A percentile compares a stretch with the other conserved stretches of the same genome.
Evolutionary conservation across 2,888 invertebrate species (phyloP).

Genomic region (Campoletis raptor): DNA sequence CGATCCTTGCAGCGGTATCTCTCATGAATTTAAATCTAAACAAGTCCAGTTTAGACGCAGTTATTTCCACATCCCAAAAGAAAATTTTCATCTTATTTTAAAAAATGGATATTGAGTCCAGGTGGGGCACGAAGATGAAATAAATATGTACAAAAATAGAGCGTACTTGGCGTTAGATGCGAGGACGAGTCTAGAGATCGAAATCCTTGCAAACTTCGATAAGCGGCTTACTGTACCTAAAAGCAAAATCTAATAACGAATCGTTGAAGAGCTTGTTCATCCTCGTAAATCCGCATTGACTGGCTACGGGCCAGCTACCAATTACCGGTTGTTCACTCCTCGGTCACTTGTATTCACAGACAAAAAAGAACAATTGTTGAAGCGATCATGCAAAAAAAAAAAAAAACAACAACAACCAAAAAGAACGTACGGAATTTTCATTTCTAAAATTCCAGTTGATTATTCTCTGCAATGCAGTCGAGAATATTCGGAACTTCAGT

Average conservation of each 20-base stretch:
- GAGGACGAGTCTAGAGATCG: slow-evolving; percentile 55
- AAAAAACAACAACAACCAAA: neutral
- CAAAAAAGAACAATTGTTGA: slow-evolving; percentile 18
- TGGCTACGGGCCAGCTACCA: slow-evolving; percentile 69
- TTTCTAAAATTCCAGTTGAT: neutral
- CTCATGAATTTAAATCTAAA: slow-evolving; percentile 51
- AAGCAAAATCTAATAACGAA: slow-evolving; percentile 72
- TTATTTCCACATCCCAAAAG: slow-evolving; percentile 45
- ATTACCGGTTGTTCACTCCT: slow-evolving; percentile 67
- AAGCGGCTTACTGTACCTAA: slow-evolving; percentile 69
- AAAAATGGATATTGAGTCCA: slow-evolving; percentile 52
- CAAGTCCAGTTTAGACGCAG: slow-evolving; percentile 57
- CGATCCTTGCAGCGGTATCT: slow-evolving; percentile 12
- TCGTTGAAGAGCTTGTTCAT: slow-evolving; percentile 65
- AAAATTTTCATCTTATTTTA: slow-evolving; percentile 33
- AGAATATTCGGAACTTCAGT: neutral
- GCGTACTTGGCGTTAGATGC: slow-evolving; percentile 13
- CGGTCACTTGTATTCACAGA: slow-evolving; percentile 49
- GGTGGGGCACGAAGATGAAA: slow-evolving; percentile 26
- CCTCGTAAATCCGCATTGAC: slow-evolving; percentile 65
- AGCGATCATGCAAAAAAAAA: neutral
- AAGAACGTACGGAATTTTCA: neutral
- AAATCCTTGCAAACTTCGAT: slow-evolving; percentile 69
- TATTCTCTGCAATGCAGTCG: neutral
- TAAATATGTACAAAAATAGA: neutral